Percentiles rank a stretch among this genome's conserved stretches.
Evolutionary conservation across 2,888 invertebrate genomes (phyloP).

Genomic region (Drosophila setosimentum): DNA sequence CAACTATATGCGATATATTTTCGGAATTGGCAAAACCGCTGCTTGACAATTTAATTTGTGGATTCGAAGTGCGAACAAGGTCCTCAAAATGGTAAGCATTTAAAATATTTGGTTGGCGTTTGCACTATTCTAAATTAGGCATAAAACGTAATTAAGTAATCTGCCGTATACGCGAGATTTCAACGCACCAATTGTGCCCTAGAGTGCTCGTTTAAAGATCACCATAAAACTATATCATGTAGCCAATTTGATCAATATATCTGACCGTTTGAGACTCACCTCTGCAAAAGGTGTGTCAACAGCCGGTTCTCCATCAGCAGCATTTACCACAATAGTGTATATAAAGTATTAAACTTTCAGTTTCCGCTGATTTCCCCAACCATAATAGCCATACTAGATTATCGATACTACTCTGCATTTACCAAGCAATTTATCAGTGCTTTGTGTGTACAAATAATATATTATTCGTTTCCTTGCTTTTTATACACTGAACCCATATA

Average conservation of each 20-base stretch:
- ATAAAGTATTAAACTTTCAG: slow-evolving; percentile 73
- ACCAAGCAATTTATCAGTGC: neutral
- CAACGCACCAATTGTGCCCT: slow-evolving; percentile 55
- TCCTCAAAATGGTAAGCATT: slow-evolving; percentile 48
- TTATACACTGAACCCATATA: neutral
- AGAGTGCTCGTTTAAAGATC: slow-evolving; percentile 47
- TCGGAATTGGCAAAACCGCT: neutral
- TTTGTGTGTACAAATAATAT: neutral
- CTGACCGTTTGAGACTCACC: slow-evolving; percentile 66
- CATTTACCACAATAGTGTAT: slow-evolving; percentile 23
- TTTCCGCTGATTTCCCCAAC: slow-evolving; percentile 55
- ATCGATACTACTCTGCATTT: slow-evolving; percentile 47
- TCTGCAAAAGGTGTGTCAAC: slow-evolving; percentile 66
- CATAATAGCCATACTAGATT: slow-evolving; percentile 28
- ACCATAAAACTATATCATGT: slow-evolving; percentile 58
- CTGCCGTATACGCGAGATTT: slow-evolving; percentile 36
- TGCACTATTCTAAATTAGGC: slow-evolving; percentile 32
- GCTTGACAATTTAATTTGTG: slow-evolving; percentile 64
- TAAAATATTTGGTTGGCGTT: slow-evolving; percentile 26
- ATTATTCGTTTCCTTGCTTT: neutral
- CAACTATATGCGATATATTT: slow-evolving; percentile 28
- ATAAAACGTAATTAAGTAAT: slow-evolving; percentile 60
- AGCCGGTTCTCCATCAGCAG: slow-evolving; percentile 34
- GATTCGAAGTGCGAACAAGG: slow-evolving; percentile 58
- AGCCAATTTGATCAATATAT: slow-evolving; percentile 58